Evolutionary conservation across 2,888 invertebrate genomes (phyloP).

Genomic region (Aplocera efformata): DNA sequence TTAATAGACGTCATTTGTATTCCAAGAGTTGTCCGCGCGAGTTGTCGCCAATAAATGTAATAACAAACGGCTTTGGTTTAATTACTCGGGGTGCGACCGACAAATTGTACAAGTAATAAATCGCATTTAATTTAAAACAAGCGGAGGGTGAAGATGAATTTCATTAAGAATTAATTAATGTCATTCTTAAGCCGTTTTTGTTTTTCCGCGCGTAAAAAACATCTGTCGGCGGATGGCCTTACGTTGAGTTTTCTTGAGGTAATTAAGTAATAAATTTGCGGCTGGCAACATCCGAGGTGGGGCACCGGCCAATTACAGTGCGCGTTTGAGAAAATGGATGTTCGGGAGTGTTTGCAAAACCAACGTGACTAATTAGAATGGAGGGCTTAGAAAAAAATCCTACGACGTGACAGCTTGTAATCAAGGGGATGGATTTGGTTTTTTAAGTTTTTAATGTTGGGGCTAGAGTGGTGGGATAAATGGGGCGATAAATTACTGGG

Average conservation of each 20-base stretch:
- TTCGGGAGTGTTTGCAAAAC: constrained; percentile 50
- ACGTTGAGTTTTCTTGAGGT: constrained; percentile 78
- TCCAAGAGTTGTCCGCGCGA: constrained; percentile 51
- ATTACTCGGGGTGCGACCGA: constrained; percentile 62
- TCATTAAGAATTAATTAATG: constrained; percentile 81
- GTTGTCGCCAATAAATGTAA: constrained; percentile 69
- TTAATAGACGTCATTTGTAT: constrained; percentile 39
- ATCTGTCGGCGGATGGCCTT: constrained; percentile 64
- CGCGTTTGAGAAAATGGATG: constrained; percentile 75
- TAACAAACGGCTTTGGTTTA: constrained; percentile 61
- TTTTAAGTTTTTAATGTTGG: constrained; percentile 51
- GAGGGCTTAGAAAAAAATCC: constrained; percentile 77
- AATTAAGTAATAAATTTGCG: constrained; percentile 81
- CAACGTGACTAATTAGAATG: constrained; percentile 73
- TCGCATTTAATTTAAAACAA: constrained; percentile 77
- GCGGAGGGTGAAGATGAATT: constrained; percentile 78
- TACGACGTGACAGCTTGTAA: constrained; percentile 78
- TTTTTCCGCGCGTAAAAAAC: constrained; percentile 78
- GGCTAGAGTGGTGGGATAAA: constrained; percentile 67
- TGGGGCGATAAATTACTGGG: constrained; percentile 70
- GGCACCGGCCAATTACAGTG: constrained; percentile 62
- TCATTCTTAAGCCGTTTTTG: constrained; percentile 79
- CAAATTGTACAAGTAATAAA: constrained; percentile 79
- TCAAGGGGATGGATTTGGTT: constrained; percentile 73
- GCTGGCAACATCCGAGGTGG: constrained; percentile 75